These are phyloP conservation scores for Lumbricus terrestris DNA, from an alignment of 2,888 invertebrate genomes.

Conservation along the genomic window DNA sequence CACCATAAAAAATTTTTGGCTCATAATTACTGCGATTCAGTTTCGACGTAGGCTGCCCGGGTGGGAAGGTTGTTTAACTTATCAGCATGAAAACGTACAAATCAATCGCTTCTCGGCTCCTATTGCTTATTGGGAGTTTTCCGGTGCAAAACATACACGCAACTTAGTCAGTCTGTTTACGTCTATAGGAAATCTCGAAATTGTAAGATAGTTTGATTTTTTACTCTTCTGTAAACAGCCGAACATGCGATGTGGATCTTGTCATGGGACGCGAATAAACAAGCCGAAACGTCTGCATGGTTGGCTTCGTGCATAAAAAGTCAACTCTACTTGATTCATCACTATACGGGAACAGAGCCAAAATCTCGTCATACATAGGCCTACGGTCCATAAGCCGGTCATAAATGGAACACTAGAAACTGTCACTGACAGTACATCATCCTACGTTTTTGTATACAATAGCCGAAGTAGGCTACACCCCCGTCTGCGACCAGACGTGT, in stretches of 20 bases:
- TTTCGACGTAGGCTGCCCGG: too few relatives aligned
- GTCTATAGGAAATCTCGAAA: background rate
- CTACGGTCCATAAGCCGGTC: background rate
- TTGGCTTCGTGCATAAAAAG: background rate
- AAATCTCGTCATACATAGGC: too few relatives aligned
- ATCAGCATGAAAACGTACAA: background rate
- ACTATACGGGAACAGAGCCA: background rate
- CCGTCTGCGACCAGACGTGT: too few relatives aligned
- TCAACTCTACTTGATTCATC: background rate
- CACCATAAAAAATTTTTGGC: slow-evolving; percentile 3
- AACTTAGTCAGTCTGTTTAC: background rate
- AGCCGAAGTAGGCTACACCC: too few relatives aligned
- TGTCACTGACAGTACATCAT: background rate
- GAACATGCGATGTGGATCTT: background rate
- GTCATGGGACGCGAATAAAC: background rate
- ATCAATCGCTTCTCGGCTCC: background rate
- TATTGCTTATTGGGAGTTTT: background rate
- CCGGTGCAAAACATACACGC: background rate
- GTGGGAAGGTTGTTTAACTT: background rate
- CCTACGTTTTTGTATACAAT: background rate
- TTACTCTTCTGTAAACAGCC: background rate
- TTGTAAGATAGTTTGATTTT: background rate
- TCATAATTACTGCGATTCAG: background rate
- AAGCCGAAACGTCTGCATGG: background rate
- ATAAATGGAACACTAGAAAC: background rate